Conservation (phyloP, 2,888 invertebrate genomes). For the Ptycholaimellus sp. region DNA sequence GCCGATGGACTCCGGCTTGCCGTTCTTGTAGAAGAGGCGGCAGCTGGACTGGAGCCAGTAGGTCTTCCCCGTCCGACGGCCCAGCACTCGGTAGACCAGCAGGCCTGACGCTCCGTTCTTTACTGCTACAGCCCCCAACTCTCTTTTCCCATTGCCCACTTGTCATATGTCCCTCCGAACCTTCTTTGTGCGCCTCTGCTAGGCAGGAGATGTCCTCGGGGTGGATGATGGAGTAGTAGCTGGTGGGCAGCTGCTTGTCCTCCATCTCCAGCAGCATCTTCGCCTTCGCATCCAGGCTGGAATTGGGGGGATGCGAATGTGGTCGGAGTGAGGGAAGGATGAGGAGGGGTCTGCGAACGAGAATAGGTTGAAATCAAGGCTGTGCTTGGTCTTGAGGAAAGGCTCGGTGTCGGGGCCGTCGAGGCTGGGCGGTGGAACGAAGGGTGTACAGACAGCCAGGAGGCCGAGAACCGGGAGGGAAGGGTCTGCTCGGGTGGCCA, state of each 20-base stretch:
- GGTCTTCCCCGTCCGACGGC: slow-evolving; percentile 64
- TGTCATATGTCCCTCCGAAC: slow-evolving; percentile 41
- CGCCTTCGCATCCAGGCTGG: slow-evolving; percentile 10
- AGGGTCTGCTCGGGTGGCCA: slow-evolving; percentile 54
- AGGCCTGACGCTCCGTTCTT: slow-evolving; percentile 97
- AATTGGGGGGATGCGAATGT: no score
- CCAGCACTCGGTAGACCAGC: slow-evolving; percentile 90
- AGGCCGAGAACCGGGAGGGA: slow-evolving; percentile 47
- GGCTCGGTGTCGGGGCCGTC: slow-evolving; percentile 95
- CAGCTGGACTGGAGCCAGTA: slow-evolving; percentile 96
- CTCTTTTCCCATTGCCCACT: slow-evolving; percentile 4
- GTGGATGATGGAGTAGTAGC: slow-evolving; percentile 68
- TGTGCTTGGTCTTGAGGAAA: slow-evolving; percentile 98
- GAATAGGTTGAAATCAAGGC: slow-evolving; percentile 48
- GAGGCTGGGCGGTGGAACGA: slow-evolving; percentile 81
- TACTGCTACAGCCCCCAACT: slow-evolving; percentile 44
- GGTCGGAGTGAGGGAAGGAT: no score
- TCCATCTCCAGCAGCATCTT: slow-evolving; percentile 16
- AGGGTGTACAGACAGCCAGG: slow-evolving; percentile 93
- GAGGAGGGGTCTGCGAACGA: no score
- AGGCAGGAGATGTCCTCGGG: slow-evolving; percentile 90
- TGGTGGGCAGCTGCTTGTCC: slow-evolving; percentile 12
- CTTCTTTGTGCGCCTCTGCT: slow-evolving; percentile 92
- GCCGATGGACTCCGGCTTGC: slow-evolving; percentile 94
- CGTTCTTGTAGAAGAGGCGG: slow-evolving; percentile 89